Base-by-base conservation (phyloP, 2,888 invertebrate genomes). In the Dynastes hyllus region DNA sequence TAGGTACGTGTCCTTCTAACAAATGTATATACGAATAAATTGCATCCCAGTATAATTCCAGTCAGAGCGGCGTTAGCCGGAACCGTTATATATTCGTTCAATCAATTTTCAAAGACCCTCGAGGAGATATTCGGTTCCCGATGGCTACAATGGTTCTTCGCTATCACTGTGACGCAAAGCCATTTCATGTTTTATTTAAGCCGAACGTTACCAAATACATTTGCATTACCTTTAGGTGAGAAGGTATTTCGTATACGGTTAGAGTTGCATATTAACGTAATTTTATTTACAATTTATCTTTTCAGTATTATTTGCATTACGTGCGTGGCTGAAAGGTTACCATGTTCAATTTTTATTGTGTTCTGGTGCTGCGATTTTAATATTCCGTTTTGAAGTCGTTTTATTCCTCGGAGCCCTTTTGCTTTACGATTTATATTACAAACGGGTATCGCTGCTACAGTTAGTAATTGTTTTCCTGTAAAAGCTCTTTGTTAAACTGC, bases 181-280 rank as follows among this genome's bases (percentile, higher is more conserved):
- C 99, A 99, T 90, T 97, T 99, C 87, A 94, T 98, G 92, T 99
- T 97, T 89, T 99, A 99, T 88, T 92, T 97, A 89, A 96, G 97
- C 85, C 92, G 99, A 80, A 95, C 98, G 11, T 91, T 99, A 85
- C 99, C 99, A 77, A 99, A 99, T 89, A 96, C 95, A 50, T 95
- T 99, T 92, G 98, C 96, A 55, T 89, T 99, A 85, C 95, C 96
- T 76, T 89, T 98, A 87, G 98, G 98, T 98, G 92, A 91, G 89
- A 84, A 80, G 79, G 77, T 85, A 58, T 76, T 69, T 76, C 40
- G 22, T 70, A 77, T n/a, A 63, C 70, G 58, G 69, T 79, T 22
- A 61, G 71, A 67, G 71, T 58, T 50, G 79, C n/a, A 80, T 78
- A 77, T 76, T 75, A 29, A 71, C 71, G 13, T 70, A 71, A 58